Evolutionary conservation across 2,888 invertebrate species (phyloP).

Genomic region (Thysanoteuthis rhombus): DNA sequence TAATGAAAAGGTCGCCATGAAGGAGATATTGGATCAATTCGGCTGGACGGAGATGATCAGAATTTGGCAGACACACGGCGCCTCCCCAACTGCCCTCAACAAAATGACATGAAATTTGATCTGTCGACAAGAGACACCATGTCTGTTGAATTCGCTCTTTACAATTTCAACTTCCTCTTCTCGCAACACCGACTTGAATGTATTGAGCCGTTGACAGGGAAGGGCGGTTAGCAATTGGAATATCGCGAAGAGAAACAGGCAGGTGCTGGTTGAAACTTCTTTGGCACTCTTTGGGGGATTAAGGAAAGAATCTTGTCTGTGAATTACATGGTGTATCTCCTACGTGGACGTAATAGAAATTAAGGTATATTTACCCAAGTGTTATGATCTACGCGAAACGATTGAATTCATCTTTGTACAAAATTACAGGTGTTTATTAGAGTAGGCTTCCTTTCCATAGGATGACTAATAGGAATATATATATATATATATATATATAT

Average conservation of each 20-base stretch:
- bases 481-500: background rate
- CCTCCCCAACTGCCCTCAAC: background rate
- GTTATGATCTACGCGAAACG: background rate
- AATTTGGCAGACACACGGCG: background rate
- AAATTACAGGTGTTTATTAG: background rate
- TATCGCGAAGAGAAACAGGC: background rate
- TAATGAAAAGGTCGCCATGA: background rate
- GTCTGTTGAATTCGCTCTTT: background rate
- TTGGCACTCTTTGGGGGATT: background rate
- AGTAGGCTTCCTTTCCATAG: background rate
- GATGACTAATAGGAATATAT: background rate
- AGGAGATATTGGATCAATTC: background rate
- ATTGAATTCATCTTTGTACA: background rate
- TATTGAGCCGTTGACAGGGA: background rate
- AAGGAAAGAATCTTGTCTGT: background rate
- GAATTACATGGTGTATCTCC: background rate
- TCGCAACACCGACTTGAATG: background rate
- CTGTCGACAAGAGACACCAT: background rate
- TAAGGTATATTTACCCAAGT: background rate
- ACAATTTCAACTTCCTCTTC: background rate
- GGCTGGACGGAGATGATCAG: background rate
- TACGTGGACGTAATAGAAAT: background rate
- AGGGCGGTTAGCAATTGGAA: background rate
- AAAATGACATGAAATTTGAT: background rate
- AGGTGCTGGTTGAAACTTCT: background rate